phyloP scores from a whole-genome alignment of 92 coral and sea anemone species.

The Porites lobata region DNA sequence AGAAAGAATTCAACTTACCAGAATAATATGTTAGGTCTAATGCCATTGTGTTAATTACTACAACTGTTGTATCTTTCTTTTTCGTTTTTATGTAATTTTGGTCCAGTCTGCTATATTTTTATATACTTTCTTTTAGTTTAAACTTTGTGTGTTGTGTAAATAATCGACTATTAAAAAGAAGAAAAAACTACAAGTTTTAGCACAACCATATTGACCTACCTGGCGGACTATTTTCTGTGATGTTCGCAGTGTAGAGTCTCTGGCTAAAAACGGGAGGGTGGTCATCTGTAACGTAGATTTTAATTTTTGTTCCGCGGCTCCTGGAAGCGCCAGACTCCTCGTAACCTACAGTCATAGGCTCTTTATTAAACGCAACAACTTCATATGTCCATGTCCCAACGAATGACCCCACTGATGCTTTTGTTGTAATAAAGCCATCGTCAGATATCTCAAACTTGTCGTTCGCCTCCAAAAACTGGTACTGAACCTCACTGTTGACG shows the following conservation, averaged over 20 bases:
- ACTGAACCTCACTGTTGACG: slow-evolving; percentile 73
- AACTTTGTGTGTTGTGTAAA: no score
- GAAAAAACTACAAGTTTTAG: neutral
- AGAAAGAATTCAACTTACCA: no score
- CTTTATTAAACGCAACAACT: slow-evolving; percentile 69
- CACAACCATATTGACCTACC: slow-evolving; percentile 2
- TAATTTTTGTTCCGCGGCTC: slow-evolving; percentile 53
- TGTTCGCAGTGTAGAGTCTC: slow-evolving; percentile 45
- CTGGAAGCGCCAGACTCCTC: slow-evolving; percentile 10
- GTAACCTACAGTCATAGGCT: slow-evolving; percentile 65
- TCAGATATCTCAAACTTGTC: slow-evolving; percentile 70
- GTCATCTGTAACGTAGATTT: slow-evolving; percentile 59
- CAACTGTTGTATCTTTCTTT: no score
- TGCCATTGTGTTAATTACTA: no score
- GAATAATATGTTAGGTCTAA: no score
- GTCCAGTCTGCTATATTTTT: no score
- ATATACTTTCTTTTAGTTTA: no score
- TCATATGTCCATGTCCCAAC: slow-evolving; percentile 52
- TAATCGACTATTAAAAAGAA: no score
- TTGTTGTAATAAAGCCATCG: slow-evolving; percentile 74
- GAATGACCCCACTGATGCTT: slow-evolving; percentile 57
- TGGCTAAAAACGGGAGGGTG: slow-evolving; percentile 79
- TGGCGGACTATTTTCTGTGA: slow-evolving; percentile 68
- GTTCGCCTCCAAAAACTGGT: slow-evolving; percentile 58
- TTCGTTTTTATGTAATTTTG: no score